Conservation (phyloP, 2,113 vertebrate genomes). For the Nanorana parkeri region DNA sequence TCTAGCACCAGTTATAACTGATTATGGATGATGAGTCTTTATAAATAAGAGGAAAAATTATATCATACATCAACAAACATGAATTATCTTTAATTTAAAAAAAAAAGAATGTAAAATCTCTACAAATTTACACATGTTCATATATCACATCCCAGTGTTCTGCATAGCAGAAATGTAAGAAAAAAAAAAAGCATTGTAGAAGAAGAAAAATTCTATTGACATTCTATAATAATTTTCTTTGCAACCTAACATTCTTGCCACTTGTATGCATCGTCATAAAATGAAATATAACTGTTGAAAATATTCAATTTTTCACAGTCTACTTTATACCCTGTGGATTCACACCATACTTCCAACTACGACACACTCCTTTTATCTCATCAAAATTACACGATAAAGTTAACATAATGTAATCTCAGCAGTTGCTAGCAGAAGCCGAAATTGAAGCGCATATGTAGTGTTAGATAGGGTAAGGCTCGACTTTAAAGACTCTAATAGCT, state of each 20-base stretch:
- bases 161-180: not conserved
- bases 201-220: constrained; percentile 34
- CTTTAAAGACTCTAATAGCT: constrained; percentile 53
- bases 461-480: constrained; percentile 42
- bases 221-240: constrained; percentile 29
- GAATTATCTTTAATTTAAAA: no score
- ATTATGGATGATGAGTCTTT: no score
- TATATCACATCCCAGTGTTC: not conserved
- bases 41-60: no score
- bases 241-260: constrained; percentile 42
- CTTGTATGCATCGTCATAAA: constrained; percentile 49
- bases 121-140: not conserved
- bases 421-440: constrained; percentile 51
- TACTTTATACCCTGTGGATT: constrained; percentile 56
- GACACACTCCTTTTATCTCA: constrained; percentile 53
- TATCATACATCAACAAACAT: no score
- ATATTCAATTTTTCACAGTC: constrained; percentile 49
- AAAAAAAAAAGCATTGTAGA: not conserved
- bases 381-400: constrained; percentile 55
- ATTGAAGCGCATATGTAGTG: constrained; percentile 47
- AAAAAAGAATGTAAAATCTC: no score
- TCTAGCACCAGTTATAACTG: no score
- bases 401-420: constrained; percentile 57
- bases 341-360: constrained; percentile 55
- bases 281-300: constrained; percentile 51